Evolutionary conservation across 1,140 invertebrate genomes (phyloP).

Genomic region (Heliconius congener): DNA sequence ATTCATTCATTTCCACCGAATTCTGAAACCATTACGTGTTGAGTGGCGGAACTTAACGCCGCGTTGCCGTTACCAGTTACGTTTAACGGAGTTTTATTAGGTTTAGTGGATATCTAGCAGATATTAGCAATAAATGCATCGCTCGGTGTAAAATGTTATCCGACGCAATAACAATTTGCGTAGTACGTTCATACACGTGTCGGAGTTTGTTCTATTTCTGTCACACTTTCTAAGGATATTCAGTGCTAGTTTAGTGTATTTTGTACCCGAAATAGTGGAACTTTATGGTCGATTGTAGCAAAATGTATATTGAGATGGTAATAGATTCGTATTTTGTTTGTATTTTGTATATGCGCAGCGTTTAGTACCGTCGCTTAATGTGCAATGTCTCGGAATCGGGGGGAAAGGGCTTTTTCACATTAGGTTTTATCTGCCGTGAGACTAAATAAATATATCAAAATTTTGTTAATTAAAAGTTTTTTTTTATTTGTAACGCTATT

Average conservation of each 20-base stretch:
- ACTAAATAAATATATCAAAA: too few species aligned
- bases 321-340: background rate
- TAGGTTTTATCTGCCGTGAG: too few species aligned
- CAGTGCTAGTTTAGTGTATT: background rate
- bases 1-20: too few species aligned
- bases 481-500: too few species aligned
- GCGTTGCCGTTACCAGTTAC: too few species aligned
- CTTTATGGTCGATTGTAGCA: background rate
- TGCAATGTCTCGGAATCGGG: too few species aligned
- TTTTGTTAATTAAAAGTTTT: too few species aligned
- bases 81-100: too few species aligned
- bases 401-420: too few species aligned
- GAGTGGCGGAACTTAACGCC: too few species aligned
- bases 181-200: background rate
- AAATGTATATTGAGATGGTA: background rate
- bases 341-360: background rate
- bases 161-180: slow-evolving; percentile 12
- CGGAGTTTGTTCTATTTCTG: slow-evolving; percentile 5
- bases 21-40: too few species aligned
- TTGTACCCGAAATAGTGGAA: background rate
- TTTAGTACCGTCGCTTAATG: too few species aligned
- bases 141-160: background rate
- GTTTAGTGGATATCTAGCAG: background rate
- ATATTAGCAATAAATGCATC: background rate
- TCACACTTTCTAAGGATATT: slow-evolving; percentile 5